These are phyloP conservation scores for Neomonachus schauinslandi DNA, from an alignment of 2,113 vertebrate species.

Conservation along the genomic window DNA sequence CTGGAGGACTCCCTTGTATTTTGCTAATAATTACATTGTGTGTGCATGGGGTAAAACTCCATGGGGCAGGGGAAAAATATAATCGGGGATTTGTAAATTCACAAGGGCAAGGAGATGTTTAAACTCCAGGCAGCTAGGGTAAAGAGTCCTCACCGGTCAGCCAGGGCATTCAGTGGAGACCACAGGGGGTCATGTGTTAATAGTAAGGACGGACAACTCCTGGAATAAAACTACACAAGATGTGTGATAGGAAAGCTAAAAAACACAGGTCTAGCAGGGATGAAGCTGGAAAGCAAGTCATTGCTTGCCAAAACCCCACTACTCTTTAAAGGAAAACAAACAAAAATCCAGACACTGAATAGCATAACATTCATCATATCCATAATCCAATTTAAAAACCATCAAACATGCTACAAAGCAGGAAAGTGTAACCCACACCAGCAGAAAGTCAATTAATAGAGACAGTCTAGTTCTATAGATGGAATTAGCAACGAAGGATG, in stretches of 20 bases:
- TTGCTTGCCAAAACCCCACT: neutral
- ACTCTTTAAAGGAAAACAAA: constrained; percentile 40
- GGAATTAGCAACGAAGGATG: neutral
- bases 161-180: neutral
- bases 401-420: neutral
- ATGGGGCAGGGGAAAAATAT: neutral
- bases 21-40: neutral
- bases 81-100: neutral
- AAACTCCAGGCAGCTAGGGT: neutral
- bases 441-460: neutral
- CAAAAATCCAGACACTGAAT: neutral
- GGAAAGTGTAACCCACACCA: neutral
- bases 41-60: neutral
- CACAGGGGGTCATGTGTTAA: neutral
- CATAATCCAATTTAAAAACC: neutral
- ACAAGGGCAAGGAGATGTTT: neutral
- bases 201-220: neutral
- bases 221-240: neutral
- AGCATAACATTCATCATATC: neutral
- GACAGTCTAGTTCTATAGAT: neutral
- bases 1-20: neutral
- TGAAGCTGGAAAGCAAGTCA: constrained; percentile 11
- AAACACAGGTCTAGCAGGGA: neutral
- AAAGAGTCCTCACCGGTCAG: neutral
- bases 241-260: neutral